Base-by-base conservation (phyloP, 2,113 vertebrate species). In the Mesocricetus auratus region DNA sequence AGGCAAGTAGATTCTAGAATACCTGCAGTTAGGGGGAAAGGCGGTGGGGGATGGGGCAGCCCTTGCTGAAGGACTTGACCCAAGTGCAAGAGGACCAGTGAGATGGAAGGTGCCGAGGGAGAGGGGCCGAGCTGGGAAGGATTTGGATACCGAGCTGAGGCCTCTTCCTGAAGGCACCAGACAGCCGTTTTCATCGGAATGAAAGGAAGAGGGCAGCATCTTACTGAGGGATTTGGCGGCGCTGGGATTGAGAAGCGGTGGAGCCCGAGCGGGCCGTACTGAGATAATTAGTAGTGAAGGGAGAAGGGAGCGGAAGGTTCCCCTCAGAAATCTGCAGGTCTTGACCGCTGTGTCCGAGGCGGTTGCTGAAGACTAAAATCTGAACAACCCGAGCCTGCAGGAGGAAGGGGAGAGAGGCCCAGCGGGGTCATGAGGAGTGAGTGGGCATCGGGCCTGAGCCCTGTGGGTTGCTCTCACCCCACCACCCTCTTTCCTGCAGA, bases 401-500 rank as follows among this genome's bases (percentile, higher is more conserved):
- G 56, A 91, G 22, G 29, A 36, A 58, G 50, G 24, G 45, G 12
- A 71, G 10, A 83, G 71, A 68, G 68, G 39, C 86, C 86, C 56
- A 33, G 0, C 31, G 0, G 60, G 64, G 92, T 86, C 68, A 3
- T 64, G 15, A 88, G 53, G 42, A 17, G 3, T 17, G 1, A 60
- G 56, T 2, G 0, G 31, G 66, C 39, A 24, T 89, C 4, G 60
- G 2, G 31, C 56, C 36, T 6, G 29, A 71, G 75, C 31, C 78
- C 71, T 29, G 26, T 71, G 31, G 16, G 45, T 12, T 0, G 11
- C 4, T 11, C 22, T 17, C 45, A 17, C 39, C 3, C 10, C 5
- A 1, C 5, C 1, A 0, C 36, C 47, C 66, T 89, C 24, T 95
- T 45, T 64, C 81, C 94, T 39, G 26, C 93, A 99, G 99, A 99